Percentiles rank a stretch among this genome's conserved stretches.
Conservation (phyloP, 2,113 vertebrate genomes). For the Nesoenas mayeri region DNA sequence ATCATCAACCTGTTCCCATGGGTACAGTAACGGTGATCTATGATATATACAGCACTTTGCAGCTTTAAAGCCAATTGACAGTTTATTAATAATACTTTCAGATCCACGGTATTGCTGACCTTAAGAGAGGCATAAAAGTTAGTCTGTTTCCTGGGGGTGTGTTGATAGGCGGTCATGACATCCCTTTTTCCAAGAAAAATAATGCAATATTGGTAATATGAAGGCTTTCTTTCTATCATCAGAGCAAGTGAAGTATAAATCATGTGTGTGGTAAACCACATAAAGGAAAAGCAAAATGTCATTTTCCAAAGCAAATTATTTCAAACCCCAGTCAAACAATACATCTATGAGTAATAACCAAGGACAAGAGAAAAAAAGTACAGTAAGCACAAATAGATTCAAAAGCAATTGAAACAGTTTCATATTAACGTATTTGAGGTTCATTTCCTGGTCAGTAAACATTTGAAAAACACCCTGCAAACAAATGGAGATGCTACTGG, state of each 20-base stretch:
- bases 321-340: neutral
- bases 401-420: neutral
- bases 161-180: neutral
- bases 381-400: neutral
- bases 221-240: neutral
- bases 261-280: neutral
- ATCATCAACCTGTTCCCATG: neutral
- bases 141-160: neutral
- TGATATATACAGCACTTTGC: neutral
- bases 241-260: neutral
- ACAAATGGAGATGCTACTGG: neutral
- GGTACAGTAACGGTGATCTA: neutral
- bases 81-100: neutral
- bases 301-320: neutral
- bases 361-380: neutral
- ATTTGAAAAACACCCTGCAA: neutral
- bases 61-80: neutral
- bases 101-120: neutral
- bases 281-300: neutral
- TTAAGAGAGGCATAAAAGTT: neutral
- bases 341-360: neutral
- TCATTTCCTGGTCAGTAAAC: neutral
- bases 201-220: neutral
- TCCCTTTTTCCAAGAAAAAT: neutral
- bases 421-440: neutral